A percentile compares a stretch with the other conserved stretches of the same genome.
Conservation (phyloP, 2,113 vertebrate genomes). For the Sula dactylatra region DNA sequence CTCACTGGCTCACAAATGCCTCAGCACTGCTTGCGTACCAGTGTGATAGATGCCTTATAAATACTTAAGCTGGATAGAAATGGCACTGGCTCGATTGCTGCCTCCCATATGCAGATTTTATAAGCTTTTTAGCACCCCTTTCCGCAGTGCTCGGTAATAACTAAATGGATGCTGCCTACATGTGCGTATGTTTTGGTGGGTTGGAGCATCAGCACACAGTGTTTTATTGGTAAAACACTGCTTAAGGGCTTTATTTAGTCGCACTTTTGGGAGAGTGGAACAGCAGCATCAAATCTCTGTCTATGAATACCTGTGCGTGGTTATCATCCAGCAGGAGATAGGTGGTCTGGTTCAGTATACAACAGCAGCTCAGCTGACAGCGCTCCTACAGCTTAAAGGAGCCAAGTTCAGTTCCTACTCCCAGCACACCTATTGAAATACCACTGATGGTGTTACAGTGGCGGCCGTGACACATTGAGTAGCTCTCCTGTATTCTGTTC, state of each 20-base stretch:
- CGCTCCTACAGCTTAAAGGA: neutral
- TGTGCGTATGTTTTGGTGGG: neutral
- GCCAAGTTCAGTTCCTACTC: neutral
- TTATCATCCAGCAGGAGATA: neutral
- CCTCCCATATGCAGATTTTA: neutral
- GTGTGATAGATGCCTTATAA: neutral
- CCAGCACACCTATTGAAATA: neutral
- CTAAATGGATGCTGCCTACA: neutral
- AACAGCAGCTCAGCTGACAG: neutral
- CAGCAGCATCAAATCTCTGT: neutral
- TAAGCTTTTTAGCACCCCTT: neutral
- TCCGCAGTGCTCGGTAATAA: neutral
- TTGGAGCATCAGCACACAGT: neutral
- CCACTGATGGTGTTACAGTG: neutral
- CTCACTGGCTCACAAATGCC: neutral
- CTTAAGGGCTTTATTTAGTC: neutral
- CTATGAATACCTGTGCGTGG: neutral
- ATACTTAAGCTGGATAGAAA: neutral
- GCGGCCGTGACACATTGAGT: neutral
- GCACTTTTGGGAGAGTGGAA: neutral
- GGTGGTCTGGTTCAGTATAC: accelerated
- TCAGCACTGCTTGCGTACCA: neutral
- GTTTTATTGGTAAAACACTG: neutral
- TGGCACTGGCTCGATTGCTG: neutral
- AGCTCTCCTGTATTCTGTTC: neutral